Base-by-base conservation (phyloP, 35 echinoderm and acorn worm species). In the Apostichopus californicus region DNA sequence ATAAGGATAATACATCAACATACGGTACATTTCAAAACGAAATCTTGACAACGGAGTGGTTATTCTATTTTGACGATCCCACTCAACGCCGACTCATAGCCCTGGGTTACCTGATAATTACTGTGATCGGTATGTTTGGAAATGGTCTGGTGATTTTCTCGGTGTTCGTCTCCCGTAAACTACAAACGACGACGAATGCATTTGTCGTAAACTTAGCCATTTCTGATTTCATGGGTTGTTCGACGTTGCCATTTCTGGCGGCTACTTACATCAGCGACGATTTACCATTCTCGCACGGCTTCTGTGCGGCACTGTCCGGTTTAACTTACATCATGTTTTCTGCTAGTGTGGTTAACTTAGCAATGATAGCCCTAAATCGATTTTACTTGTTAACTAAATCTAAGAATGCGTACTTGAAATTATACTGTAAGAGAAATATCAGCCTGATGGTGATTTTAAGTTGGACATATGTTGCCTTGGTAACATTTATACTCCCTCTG, bases 171-270 rank as follows among this genome's bases (percentile, higher is more conserved):
- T 77, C 86, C 1, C 87, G 88, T 58, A 93, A 89, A 79, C 78
- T 92, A 10, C 91, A 85, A 20, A 92, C 91, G 24, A 54, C 59
- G 5, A 92, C 91, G 22, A 92, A 92, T 52, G 80, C 54, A 8
- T 92, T 92, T 59, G 91, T 92, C 3, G 81, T 92, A 17, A 92
- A 92, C 46, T 61, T 92, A 13, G 57, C 79, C 65, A 81, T 86
- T 22, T 79, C 91, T 5, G 91, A 92, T 65, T 85, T 92, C 9
- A 56, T 92, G 8, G 71, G 79, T 60, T 92, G 91, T n/a, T 11
- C 73, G 15, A 56, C 61, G 20, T 52, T 84, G 20, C 61, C 80
- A 18, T 63, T 59, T 55, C 80, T 81, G 20, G 5, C 58, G 4
- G 63, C 20, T 7, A 22, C 15, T 22, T 75, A 18, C 71, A 22